A percentile compares a stretch with the other conserved stretches of the same genome.
Evolutionary conservation across 2,888 invertebrate genomes (phyloP).

Genomic region (Leucophora obtusa): DNA sequence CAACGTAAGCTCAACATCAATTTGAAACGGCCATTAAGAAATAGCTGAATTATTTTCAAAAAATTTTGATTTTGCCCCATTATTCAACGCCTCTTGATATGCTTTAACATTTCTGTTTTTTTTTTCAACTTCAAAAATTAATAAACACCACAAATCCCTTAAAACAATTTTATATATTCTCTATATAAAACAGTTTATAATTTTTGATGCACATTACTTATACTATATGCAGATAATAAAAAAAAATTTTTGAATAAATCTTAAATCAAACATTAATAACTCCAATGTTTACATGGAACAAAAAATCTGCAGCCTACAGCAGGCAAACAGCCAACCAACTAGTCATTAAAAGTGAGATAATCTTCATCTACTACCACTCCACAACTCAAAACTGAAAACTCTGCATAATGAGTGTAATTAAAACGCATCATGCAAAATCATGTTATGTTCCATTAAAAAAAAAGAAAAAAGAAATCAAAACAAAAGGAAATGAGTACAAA

Average conservation of each 20-base stretch:
- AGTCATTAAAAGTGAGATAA: conserved; percentile 49
- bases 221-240: conserved; percentile 15
- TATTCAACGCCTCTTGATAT: too few species aligned
- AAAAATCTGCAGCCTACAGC: conserved; percentile 16
- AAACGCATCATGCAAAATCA: conserved; percentile 55
- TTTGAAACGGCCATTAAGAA: too few species aligned
- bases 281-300: conserved; percentile 24
- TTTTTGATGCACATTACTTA: conserved; percentile 25
- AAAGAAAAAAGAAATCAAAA: conserved; percentile 1
- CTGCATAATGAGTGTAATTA: conserved; percentile 58
- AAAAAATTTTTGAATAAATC: conserved; percentile 46
- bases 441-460: conserved; percentile 31
- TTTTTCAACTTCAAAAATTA: too few species aligned
- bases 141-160: background rate
- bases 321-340: conserved; percentile 32
- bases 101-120: too few species aligned
- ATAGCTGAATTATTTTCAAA: too few species aligned
- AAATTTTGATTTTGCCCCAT: too few species aligned
- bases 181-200: background rate
- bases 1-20: too few species aligned
- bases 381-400: conserved; percentile 45
- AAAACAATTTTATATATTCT: background rate
- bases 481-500: conserved; percentile 14
- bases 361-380: conserved; percentile 9
- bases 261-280: conserved; percentile 54